A percentile compares a stretch with the other conserved stretches of the same genome.
These are phyloP conservation scores for Neoascia interrupta DNA, from an alignment of 2,888 invertebrate species.

Conservation along the genomic window DNA sequence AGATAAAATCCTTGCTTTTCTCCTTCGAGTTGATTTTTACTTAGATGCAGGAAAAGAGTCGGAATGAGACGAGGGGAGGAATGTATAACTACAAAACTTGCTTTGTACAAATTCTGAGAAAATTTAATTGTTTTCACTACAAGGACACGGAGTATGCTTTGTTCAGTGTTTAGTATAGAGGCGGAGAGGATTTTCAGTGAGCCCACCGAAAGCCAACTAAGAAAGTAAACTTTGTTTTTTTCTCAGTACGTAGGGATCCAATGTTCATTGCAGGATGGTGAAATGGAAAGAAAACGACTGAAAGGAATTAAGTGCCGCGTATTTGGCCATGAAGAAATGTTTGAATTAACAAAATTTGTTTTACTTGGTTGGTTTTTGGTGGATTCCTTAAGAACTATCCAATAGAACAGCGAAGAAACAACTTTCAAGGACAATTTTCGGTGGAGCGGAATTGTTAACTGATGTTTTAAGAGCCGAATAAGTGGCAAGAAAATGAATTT, in stretches of 20 bases:
- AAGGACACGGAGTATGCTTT: conserved; percentile 62
- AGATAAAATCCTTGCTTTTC: conserved; percentile 5
- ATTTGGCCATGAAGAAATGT: conserved; percentile 42
- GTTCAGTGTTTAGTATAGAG: conserved; percentile 12
- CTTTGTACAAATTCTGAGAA: conserved; percentile 34
- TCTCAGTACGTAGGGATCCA: background rate
- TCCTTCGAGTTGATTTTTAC: conserved; percentile 53
- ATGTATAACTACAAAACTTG: conserved; percentile 60
- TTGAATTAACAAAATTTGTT: conserved; percentile 35
- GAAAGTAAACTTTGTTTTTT: background rate
- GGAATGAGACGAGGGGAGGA: background rate
- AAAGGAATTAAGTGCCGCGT: conserved; percentile 38
- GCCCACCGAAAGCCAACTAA: conserved; percentile 1
- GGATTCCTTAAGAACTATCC: conserved; percentile 5
- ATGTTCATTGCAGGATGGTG: background rate
- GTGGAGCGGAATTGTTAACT: too few relatives aligned
- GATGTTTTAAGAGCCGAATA: background rate
- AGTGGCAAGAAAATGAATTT: background rate
- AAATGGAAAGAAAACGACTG: background rate
- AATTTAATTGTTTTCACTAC: conserved; percentile 58
- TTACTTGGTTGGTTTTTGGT: conserved; percentile 19
- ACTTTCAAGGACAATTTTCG: background rate
- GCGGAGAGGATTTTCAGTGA: too few relatives aligned
- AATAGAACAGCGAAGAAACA: background rate
- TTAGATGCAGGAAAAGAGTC: conserved; percentile 17